A percentile compares a stretch with the other conserved stretches of the same genome.
Evolutionary conservation across 2,797 vertebrate species (phyloP).

Genomic region (Xenops minutus): DNA sequence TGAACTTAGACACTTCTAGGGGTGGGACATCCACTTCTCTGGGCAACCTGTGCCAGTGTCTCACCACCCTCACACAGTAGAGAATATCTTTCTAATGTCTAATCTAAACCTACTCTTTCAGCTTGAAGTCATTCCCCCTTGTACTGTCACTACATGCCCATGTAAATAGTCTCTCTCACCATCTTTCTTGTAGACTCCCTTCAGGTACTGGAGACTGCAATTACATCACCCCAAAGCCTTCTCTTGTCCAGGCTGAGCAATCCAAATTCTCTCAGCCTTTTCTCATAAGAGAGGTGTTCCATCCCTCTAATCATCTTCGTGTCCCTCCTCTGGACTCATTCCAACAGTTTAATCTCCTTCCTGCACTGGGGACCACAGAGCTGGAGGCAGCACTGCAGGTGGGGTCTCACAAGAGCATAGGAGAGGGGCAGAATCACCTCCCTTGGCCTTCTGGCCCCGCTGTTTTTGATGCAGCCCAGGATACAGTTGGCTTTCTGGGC

Average conservation of each 20-base stretch:
- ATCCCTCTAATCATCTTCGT: background rate
- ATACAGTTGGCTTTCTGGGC: rapidly evolving
- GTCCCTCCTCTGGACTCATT: background rate
- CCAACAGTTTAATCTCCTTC: background rate
- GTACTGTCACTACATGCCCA: background rate
- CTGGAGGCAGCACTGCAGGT: background rate
- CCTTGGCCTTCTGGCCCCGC: rapidly evolving
- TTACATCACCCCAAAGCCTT: background rate
- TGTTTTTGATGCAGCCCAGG: background rate
- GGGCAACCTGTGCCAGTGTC: background rate
- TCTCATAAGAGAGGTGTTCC: background rate
- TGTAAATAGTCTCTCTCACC: background rate
- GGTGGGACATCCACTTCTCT: background rate
- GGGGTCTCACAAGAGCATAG: background rate
- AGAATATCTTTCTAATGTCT: background rate
- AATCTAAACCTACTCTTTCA: background rate
- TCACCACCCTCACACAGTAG: background rate
- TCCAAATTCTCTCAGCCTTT: background rate
- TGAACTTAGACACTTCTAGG: background rate
- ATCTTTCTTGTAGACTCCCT: background rate
- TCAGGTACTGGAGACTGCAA: background rate
- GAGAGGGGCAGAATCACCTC: background rate
- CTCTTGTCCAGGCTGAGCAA: background rate
- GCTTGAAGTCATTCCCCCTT: background rate
- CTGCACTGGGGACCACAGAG: background rate